Conservation (phyloP, 2,113 vertebrate species). For the Protobothrops flavoviridis region DNA sequence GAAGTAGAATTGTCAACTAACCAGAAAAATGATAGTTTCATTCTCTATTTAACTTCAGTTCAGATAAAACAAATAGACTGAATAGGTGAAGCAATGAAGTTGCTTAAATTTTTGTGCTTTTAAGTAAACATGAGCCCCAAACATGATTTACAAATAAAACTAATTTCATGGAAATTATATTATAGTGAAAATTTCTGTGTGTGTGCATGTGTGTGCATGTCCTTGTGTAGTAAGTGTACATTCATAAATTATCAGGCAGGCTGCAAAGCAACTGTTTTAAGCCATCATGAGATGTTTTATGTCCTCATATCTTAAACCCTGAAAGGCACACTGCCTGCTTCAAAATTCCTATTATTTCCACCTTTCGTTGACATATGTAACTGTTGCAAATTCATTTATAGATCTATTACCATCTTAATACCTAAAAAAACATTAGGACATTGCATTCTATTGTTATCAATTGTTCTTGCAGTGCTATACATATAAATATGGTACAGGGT, state of each 20-base stretch:
- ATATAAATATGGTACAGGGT: neutral
- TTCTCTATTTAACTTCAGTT: neutral
- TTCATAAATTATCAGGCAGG: neutral
- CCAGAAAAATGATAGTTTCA: neutral
- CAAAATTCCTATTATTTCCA: neutral
- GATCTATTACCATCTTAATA: neutral
- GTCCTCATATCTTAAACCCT: neutral
- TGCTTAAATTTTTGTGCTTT: neutral
- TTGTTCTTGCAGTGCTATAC: neutral
- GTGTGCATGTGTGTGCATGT: too few species aligned
- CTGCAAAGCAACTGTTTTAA: neutral
- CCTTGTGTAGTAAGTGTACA: neutral
- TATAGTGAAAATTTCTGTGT: neutral
- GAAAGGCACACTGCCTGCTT: neutral
- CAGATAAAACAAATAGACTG: neutral
- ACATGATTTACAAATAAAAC: neutral
- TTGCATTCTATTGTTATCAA: neutral
- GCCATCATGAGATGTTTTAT: neutral
- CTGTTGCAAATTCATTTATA: neutral
- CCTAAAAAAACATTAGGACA: neutral
- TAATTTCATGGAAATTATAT: neutral
- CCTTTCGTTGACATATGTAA: neutral
- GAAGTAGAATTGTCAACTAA: neutral
- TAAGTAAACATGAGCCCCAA: neutral
- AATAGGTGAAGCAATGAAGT: neutral